Percentiles rank a stretch among this genome's conserved stretches.
Evolutionary conservation across 2,888 invertebrate species (phyloP).

Genomic region (Germaria angustata): DNA sequence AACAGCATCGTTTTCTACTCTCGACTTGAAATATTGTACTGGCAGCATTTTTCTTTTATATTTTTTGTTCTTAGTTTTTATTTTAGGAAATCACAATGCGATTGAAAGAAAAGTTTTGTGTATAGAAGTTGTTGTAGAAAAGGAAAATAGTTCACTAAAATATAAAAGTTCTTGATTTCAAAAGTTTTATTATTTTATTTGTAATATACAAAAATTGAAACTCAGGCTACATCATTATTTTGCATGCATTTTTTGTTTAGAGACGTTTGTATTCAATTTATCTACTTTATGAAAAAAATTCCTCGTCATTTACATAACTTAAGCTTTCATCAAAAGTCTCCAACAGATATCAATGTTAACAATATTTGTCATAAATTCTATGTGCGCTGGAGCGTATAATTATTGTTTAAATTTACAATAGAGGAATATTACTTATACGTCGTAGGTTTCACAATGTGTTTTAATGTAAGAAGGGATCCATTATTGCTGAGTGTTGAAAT

Average conservation of each 20-base stretch:
- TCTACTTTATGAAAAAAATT: neutral
- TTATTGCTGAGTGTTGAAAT: neutral
- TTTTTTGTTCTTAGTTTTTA: neutral
- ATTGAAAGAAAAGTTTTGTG: neutral
- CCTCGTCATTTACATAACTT: neutral
- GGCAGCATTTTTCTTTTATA: neutral
- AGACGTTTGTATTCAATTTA: too few species aligned
- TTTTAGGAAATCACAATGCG: conserved; percentile 31
- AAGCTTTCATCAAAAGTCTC: too few species aligned
- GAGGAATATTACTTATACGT: conserved; percentile 23
- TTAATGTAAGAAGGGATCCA: neutral
- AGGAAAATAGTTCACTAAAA: too few species aligned
- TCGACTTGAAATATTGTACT: conserved; percentile 30
- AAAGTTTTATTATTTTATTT: too few species aligned
- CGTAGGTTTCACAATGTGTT: neutral
- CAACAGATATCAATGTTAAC: neutral
- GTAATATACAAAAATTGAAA: too few species aligned
- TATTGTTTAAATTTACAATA: neutral
- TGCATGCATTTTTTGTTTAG: too few species aligned
- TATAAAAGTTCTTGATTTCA: too few species aligned
- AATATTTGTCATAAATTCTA: neutral
- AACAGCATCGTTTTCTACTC: conserved; percentile 19
- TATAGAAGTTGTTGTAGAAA: too few species aligned
- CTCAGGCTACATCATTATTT: too few species aligned
- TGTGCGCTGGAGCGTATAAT: conserved; percentile 31